Conservation (phyloP, 1,140 invertebrate species). For the Oncopodura yosiiana region DNA sequence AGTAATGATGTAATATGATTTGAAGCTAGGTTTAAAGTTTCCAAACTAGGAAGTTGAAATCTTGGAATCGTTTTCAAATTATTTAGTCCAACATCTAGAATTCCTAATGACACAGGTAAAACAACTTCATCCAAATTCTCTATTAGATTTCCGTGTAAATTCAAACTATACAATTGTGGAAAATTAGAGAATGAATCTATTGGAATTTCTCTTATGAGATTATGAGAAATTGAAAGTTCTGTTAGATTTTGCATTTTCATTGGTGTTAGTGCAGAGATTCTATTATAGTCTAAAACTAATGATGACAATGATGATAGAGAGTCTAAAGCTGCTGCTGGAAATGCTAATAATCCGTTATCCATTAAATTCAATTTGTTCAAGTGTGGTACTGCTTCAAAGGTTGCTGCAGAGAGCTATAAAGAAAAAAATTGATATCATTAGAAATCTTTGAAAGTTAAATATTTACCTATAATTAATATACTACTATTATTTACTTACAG, state of each 20-base stretch:
- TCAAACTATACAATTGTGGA: slow-evolving; percentile 33
- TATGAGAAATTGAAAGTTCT: slow-evolving; percentile 61
- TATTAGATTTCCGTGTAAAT: slow-evolving; percentile 36
- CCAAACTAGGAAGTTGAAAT: slow-evolving; percentile 44
- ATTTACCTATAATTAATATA: background rate
- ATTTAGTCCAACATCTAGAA: slow-evolving; percentile 36
- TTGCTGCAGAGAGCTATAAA: slow-evolving; percentile 70
- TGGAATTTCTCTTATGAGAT: slow-evolving; percentile 76
- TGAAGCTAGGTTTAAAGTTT: slow-evolving; percentile 61
- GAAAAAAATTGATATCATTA: slow-evolving; percentile 1
- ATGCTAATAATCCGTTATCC: slow-evolving; percentile 76
- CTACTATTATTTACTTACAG: slow-evolving; percentile 49
- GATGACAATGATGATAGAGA: slow-evolving; percentile 60
- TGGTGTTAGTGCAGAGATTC: slow-evolving; percentile 67
- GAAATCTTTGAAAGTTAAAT: slow-evolving; percentile 1
- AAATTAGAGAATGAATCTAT: slow-evolving; percentile 57
- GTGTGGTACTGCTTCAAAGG: slow-evolving; percentile 66
- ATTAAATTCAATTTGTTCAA: slow-evolving; percentile 67
- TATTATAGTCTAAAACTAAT: slow-evolving; percentile 72
- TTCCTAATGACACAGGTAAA: slow-evolving; percentile 30
- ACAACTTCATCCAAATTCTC: slow-evolving; percentile 29
- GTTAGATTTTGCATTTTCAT: slow-evolving; percentile 44
- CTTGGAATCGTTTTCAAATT: slow-evolving; percentile 29
- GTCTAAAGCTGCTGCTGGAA: slow-evolving; percentile 66
- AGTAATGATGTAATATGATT: slow-evolving; percentile 63